Evolutionary conservation across 2,888 invertebrate species (phyloP).

Genomic region (Agrilus biguttatus): DNA sequence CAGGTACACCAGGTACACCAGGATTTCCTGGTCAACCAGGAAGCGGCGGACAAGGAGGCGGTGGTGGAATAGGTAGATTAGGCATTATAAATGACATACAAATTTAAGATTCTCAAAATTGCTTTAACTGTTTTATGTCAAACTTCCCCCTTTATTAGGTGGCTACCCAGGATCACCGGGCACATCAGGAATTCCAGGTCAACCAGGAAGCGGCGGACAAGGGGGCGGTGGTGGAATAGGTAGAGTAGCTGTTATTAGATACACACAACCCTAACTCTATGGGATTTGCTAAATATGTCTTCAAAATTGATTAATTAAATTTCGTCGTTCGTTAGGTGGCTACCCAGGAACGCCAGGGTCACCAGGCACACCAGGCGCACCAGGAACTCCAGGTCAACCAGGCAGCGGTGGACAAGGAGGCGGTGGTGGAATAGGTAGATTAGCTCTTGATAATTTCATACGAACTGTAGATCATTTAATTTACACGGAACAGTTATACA

Average conservation of each 20-base stretch:
- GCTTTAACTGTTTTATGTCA: too few relatives aligned
- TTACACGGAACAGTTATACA: conserved; percentile 1
- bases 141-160: conserved; percentile 38
- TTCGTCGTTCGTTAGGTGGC: conserved; percentile 14
- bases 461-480: neutral
- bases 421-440: conserved; percentile 42
- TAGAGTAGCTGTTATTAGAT: too few relatives aligned
- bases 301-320: too few relatives aligned
- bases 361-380: conserved; percentile 61
- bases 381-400: conserved; percentile 56
- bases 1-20: conserved; percentile 28
- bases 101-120: too few relatives aligned
- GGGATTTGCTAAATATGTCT: too few relatives aligned
- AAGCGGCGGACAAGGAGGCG: too few relatives aligned
- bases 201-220: neutral
- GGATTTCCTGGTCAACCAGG: conserved; percentile 5
- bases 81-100: too few relatives aligned
- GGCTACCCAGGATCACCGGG: conserved; percentile 32
- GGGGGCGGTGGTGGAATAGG: too few relatives aligned
- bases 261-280: too few relatives aligned
- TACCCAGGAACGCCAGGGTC: conserved; percentile 24
- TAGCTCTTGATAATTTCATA: neutral
- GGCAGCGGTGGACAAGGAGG: conserved; percentile 55
- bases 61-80: too few relatives aligned
- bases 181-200: conserved; percentile 5